Evolutionary conservation across 2,797 vertebrate species (phyloP).

Genomic region (Hoplostethus mediterraneus): DNA sequence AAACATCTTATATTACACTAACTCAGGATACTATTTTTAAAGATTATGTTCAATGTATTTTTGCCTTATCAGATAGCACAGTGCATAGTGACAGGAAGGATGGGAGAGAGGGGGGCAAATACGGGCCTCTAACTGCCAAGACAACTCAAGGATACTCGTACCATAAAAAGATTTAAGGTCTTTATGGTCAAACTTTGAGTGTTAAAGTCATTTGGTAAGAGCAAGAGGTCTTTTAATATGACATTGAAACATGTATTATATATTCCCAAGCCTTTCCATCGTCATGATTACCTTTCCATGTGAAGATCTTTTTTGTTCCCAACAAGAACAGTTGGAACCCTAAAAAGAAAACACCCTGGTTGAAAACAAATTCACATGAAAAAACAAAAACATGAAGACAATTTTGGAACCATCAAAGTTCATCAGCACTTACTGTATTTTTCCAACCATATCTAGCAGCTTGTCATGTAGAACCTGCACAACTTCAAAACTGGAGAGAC

Average conservation of each 20-base stretch:
- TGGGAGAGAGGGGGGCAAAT: not conserved
- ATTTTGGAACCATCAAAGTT: constrained; percentile 55
- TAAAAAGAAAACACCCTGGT: constrained; percentile 57
- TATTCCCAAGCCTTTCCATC: not conserved
- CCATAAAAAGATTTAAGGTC: not conserved
- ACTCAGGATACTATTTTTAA: not conserved
- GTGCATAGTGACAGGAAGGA: not conserved
- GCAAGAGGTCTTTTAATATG: not conserved
- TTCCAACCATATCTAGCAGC: constrained; percentile 89
- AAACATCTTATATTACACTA: not conserved
- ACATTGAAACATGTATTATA: not conserved
- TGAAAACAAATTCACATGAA: constrained; percentile 18
- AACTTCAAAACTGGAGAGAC: constrained; percentile 89
- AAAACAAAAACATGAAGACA: constrained; percentile 4
- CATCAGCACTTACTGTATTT: constrained; percentile 85
- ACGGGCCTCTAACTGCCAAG: not conserved
- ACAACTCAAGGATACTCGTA: not conserved
- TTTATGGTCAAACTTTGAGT: not conserved
- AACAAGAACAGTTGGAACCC: constrained; percentile 91
- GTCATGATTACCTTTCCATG: constrained; percentile 84
- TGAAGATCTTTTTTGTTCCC: constrained; percentile 93
- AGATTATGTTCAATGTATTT: not conserved
- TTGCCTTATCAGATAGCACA: not conserved
- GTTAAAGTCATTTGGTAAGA: not conserved
- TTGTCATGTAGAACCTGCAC: constrained; percentile 89